Conservation (phyloP, 2,113 vertebrate genomes). For the Colaptes auratus region DNA sequence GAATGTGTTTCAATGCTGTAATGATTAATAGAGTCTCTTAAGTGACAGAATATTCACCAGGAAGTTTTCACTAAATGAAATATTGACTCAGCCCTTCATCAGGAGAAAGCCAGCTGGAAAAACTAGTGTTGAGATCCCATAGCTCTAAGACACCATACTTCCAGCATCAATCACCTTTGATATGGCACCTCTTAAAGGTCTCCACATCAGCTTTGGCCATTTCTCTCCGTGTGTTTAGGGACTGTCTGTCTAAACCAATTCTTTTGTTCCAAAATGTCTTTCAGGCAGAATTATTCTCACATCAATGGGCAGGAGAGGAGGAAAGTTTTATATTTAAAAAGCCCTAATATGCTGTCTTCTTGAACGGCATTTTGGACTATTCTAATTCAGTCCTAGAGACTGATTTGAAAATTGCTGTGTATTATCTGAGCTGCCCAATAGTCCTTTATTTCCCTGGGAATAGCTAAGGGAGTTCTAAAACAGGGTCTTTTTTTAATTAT, state of each 20-base stretch:
- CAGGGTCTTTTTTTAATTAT: not conserved
- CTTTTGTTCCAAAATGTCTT: not conserved
- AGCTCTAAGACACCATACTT: constrained; percentile 64
- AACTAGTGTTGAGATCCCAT: constrained; percentile 70
- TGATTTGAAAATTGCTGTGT: not conserved
- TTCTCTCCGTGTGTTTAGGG: not conserved
- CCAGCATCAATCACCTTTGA: constrained; percentile 67
- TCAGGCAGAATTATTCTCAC: not conserved
- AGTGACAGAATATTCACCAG: constrained; percentile 86
- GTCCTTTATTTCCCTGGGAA: not conserved
- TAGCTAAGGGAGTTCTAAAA: not conserved
- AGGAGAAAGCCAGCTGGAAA: constrained; percentile 78
- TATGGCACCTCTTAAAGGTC: constrained; percentile 52
- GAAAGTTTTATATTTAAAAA: not conserved
- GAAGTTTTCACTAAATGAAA: constrained; percentile 93
- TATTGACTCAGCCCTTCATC: constrained; percentile 77
- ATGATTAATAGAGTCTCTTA: constrained; percentile 85
- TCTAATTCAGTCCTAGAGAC: not conserved
- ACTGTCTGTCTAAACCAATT: not conserved
- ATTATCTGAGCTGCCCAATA: not conserved
- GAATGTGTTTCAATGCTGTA: constrained; percentile 78
- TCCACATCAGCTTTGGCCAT: constrained; percentile 14
- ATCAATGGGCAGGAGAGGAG: not conserved
- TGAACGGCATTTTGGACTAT: not conserved
- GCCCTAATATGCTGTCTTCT: not conserved